Conservation (phyloP, 2,113 vertebrate genomes). For the Pygoscelis adeliae region DNA sequence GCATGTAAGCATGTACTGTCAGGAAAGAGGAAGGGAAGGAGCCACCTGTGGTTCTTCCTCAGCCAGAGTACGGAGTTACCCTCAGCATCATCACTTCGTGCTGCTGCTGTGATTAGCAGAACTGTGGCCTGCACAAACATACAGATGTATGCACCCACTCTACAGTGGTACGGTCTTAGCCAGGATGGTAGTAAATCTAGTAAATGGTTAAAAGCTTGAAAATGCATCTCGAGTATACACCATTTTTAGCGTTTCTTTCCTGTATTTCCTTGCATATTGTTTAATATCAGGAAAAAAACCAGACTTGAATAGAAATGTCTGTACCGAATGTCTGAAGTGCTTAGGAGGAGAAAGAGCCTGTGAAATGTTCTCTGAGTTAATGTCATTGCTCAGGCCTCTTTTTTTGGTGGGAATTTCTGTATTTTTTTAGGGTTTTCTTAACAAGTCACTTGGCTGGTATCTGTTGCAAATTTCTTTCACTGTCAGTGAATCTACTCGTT, state of each 20-base stretch:
- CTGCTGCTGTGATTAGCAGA: neutral
- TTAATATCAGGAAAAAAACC: neutral
- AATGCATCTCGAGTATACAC: neutral
- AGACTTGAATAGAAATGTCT: neutral
- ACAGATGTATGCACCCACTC: accelerated
- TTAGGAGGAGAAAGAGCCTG: neutral
- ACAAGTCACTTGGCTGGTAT: neutral
- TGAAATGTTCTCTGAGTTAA: neutral
- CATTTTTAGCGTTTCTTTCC: neutral
- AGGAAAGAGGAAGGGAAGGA: neutral
- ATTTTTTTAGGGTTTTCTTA: neutral
- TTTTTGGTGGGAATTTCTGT: neutral
- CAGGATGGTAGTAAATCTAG: neutral
- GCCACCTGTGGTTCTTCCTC: neutral
- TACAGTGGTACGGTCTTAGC: neutral
- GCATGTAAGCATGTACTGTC: accelerated
- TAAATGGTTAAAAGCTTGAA: neutral
- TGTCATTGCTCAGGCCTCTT: neutral
- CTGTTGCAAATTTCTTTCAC: neutral
- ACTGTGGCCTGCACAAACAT: neutral
- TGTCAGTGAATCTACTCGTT: neutral
- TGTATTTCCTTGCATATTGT: neutral
- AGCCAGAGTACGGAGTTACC: too few species aligned
- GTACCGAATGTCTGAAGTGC: neutral
- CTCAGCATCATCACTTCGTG: neutral